Evolutionary conservation across 1,140 invertebrate species (phyloP), one percentile per base, ranked within the genome.

Genomic region (Eciton burchellii): DNA sequence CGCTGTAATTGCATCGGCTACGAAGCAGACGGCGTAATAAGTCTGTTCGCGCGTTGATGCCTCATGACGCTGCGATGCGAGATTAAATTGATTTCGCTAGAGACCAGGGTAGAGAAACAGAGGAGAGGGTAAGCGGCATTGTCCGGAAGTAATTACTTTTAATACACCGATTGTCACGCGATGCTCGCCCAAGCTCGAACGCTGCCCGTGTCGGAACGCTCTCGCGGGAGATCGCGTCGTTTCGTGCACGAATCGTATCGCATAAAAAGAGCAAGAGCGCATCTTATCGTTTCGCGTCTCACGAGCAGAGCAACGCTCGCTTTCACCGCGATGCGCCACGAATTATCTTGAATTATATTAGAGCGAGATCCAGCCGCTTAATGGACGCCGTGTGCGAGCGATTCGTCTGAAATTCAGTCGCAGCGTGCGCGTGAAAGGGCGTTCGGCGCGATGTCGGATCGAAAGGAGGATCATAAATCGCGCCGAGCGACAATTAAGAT

Each of bases 161-260:
- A 66, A 79, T 16, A 49, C 71, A 29, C 35, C 26, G 63, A 79
- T 79, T 70, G 35, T 21, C 35, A 57, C 63, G 41, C 24, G 52
- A 70, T 70, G 70, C 21, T 70, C 24, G 19, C 26, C 26, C 11
- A 52, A 26, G 24, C n/a, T 43, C 54, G 16, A 21, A 76, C n/a
- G 9, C 26, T 54, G 62, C 16, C 29, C 68, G 43, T 19, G 56
- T 83, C 56, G 59, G 26, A 83, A 63, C 16, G 24, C 2, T 47
- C 81, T 19, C 81, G 11, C 6, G 72, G 72, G 81, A 83, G 79
- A 83, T 83, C 73, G 54, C 56, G 49, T 66, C 49, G 47, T 83
- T 83, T 77, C 62, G 62, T 56, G 56, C 62, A 62, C 71, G 59
- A 77, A 74, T 83, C 79, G 57, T 57, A 63, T 56, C 16, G 81